A percentile compares a stretch with the other conserved stretches of the same genome.
Conservation (phyloP, 1,140 invertebrate genomes). For the Drosophila pallidifrons region DNA sequence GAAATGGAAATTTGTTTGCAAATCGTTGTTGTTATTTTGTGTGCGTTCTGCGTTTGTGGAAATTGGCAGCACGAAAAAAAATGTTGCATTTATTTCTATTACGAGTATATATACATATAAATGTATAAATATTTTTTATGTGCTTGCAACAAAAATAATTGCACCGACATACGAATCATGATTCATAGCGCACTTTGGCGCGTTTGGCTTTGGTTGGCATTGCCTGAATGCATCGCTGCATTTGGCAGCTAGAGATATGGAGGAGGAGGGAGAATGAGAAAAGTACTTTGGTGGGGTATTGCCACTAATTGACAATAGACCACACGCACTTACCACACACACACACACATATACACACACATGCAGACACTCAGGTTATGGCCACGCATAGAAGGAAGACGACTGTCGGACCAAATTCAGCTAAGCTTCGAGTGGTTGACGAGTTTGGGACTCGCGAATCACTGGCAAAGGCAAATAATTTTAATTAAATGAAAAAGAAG, state of each 20-base stretch:
- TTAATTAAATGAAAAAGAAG: slow-evolving; percentile 83
- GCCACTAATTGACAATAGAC: slow-evolving; percentile 75
- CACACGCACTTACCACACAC: slow-evolving; percentile 64
- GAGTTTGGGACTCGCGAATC: slow-evolving; percentile 30
- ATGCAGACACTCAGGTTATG: not conserved
- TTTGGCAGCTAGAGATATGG: slow-evolving; percentile 32
- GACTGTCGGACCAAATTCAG: slow-evolving; percentile 56
- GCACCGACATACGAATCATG: slow-evolving; percentile 39
- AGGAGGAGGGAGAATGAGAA: not conserved
- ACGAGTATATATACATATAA: not conserved
- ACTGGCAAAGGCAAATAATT: slow-evolving; percentile 78
- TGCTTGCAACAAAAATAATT: slow-evolving; percentile 67
- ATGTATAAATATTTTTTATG: slow-evolving; percentile 33
- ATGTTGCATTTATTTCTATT: slow-evolving; percentile 60
- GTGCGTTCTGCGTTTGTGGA: slow-evolving; percentile 47
- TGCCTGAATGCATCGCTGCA: slow-evolving; percentile 73
- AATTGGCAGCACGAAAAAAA: slow-evolving; percentile 68
- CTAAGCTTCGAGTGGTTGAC: slow-evolving; percentile 67
- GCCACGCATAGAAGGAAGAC: slow-evolving; percentile 44
- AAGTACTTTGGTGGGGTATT: not conserved
- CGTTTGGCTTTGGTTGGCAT: slow-evolving; percentile 61
- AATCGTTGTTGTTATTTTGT: slow-evolving; percentile 15
- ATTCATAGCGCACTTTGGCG: slow-evolving; percentile 50
- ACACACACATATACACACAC: too few species aligned
- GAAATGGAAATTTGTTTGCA: slow-evolving; percentile 20